Evolutionary conservation across 2,113 vertebrate genomes (phyloP), one percentile per base, ranked within the genome.

Genomic region (Eulemur macaco): DNA sequence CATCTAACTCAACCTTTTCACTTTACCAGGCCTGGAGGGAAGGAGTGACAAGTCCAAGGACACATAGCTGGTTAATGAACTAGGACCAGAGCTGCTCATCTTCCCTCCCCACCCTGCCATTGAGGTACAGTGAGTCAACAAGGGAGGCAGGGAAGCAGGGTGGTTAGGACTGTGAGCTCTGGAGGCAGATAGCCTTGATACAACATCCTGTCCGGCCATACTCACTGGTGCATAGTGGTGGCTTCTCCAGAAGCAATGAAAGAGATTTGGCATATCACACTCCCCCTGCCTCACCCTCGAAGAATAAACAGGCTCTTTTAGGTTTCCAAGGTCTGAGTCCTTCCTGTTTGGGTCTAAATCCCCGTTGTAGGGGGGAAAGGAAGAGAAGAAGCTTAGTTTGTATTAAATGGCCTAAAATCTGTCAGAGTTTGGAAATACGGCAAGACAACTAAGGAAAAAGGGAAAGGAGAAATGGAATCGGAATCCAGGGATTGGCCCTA

Each of bases 191-290:
- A 45, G 45, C 39, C 52, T 71, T 34, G 27, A 56, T 37, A 52
- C 12, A 39, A 64, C 50, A 5, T 31, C 58, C 74, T 2, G 5
- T 29, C n/a, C 39, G 31, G 37, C 56, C 78, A 52, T 23, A 12
- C 1, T 18, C 3, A 0, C 10, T 60, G 47, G 4, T 12, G 1
- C n/a, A 6, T 21, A 25, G 29, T 20, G n/a, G 60, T 39, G 29
- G 13, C 25, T 86, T 74, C 11, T 56, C 34, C 34, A 81, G 47
- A 83, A 86, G 25, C 6, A 45, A 39, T 34, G 42, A 81, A 60
- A 81, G 60, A 31, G 12, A 64, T n/a, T 39, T 63, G 42, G 27
- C n/a, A 39, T 29, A 23, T 50, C 56, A 14, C 3, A 29, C 8
- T 45, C 15, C 27, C 23, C 18, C 42, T 68, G 27, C n/a, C 42